These are phyloP conservation scores for Eulemur rufifrons DNA, from an alignment of 2,113 vertebrate genomes.

Conservation along the genomic window DNA sequence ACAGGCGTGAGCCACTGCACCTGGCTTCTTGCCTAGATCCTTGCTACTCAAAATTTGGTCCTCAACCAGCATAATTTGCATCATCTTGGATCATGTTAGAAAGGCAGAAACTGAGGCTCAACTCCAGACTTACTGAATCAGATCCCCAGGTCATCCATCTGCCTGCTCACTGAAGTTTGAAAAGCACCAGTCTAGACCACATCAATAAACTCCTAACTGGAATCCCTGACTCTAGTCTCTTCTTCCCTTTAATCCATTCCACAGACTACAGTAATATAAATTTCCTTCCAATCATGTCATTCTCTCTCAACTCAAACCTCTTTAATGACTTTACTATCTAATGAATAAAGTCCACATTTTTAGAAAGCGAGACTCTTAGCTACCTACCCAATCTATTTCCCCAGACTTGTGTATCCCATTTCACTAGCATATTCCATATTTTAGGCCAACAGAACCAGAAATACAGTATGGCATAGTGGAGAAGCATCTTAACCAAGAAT, in stretches of 20 bases:
- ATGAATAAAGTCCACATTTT: slow-evolving; percentile 12
- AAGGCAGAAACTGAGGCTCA: background rate
- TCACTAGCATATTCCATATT: background rate
- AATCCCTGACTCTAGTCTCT: background rate
- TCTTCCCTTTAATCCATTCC: background rate
- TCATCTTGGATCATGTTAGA: background rate
- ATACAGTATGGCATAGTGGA: background rate
- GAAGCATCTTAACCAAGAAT: slow-evolving; percentile 20
- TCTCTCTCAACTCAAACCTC: background rate
- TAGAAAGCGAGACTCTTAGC: background rate
- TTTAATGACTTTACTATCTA: background rate
- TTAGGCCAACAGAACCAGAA: background rate
- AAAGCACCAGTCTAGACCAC: background rate
- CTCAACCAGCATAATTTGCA: background rate
- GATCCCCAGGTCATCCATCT: background rate
- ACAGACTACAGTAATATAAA: background rate
- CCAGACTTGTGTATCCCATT: background rate
- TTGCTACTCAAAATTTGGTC: background rate
- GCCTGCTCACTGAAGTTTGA: background rate
- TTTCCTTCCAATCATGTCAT: background rate
- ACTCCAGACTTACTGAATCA: background rate
- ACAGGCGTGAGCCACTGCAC: too few species aligned
- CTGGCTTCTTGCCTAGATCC: background rate
- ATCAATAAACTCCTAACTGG: background rate
- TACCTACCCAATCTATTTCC: background rate